Conservation (phyloP, 2,888 invertebrate species). For the Drosophila subsilvestris region DNA sequence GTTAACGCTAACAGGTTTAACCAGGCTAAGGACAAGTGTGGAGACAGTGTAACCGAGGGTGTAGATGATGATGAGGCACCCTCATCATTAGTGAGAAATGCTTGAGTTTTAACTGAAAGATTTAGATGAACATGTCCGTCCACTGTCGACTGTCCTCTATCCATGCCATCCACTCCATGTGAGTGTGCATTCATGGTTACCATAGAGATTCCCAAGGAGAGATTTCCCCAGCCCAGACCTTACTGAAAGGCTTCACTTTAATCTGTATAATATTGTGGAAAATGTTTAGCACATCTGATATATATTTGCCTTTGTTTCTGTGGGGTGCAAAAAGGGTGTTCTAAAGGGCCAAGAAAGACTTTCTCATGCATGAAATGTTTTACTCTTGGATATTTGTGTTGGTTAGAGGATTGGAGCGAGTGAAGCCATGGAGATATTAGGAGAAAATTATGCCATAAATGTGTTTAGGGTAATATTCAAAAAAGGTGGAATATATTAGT, state of each 20-base stretch:
- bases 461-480: background rate
- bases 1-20: constrained; percentile 77
- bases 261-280: constrained; percentile 32
- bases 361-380: constrained; percentile 6
- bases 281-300: constrained; percentile 44
- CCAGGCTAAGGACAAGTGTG: constrained; percentile 72
- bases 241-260: constrained; percentile 19
- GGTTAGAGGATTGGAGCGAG: background rate
- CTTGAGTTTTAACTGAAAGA: constrained; percentile 51
- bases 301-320: constrained; percentile 21
- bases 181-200: constrained; percentile 14
- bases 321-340: constrained; percentile 9
- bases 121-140: constrained; percentile 38
- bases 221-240: constrained; percentile 14
- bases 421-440: background rate
- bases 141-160: background rate
- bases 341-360: background rate
- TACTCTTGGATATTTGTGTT: background rate
- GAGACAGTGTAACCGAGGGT: constrained; percentile 57
- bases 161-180: constrained; percentile 1
- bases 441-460: background rate
- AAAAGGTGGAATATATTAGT: background rate
- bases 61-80: constrained; percentile 38
- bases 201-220: constrained; percentile 19
- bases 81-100: constrained; percentile 52